phyloP scores from a whole-genome alignment of 2,888 invertebrate species.

The Yponomeuta plumbellus region DNA sequence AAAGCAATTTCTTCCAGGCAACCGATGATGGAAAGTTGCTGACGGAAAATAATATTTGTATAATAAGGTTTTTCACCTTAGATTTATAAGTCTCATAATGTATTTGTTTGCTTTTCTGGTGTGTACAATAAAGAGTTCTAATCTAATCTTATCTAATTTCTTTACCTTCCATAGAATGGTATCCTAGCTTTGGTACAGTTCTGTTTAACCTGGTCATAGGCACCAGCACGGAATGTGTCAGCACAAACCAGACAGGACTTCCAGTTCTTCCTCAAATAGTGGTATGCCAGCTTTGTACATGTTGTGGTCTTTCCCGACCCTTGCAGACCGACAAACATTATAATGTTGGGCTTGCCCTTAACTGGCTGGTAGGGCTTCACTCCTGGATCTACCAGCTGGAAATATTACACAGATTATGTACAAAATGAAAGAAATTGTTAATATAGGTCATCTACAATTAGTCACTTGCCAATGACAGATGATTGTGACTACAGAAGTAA shows the following conservation, averaged over 20 bases:
- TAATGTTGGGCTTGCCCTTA: conserved; percentile 95
- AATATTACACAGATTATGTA: conserved; percentile 21
- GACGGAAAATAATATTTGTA: too few relatives aligned
- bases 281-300: conserved; percentile 99
- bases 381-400: conserved; percentile 95
- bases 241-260: conserved; percentile 99
- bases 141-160: too few relatives aligned
- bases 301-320: conserved; percentile 99
- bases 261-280: conserved; percentile 99
- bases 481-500: too few relatives aligned
- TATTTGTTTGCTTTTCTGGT: too few relatives aligned
- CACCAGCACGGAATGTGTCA: conserved; percentile 99
- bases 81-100: too few relatives aligned
- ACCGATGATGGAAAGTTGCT: too few relatives aligned
- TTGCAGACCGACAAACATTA: conserved; percentile 99
- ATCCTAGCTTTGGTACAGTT: conserved; percentile 99
- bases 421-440: neutral
- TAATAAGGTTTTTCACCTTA: too few relatives aligned
- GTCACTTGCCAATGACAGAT: too few relatives aligned
- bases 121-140: too few relatives aligned
- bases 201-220: conserved; percentile 99
- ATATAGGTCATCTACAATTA: too few relatives aligned
- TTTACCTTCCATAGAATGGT: conserved; percentile 97
- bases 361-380: conserved; percentile 97
- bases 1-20: too few relatives aligned